phyloP scores from a whole-genome alignment of 2,888 invertebrate genomes.

The Aromia moschata region DNA sequence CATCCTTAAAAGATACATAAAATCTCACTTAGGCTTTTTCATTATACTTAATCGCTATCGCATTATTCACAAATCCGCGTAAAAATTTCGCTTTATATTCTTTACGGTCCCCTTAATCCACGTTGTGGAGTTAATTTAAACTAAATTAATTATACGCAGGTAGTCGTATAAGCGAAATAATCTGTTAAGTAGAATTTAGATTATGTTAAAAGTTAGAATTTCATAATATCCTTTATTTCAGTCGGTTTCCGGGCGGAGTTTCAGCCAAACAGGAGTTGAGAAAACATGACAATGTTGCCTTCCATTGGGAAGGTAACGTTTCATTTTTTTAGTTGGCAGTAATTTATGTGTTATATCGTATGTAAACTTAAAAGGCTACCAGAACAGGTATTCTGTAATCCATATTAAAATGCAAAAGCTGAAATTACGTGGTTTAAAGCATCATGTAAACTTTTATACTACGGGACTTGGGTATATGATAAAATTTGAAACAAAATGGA shows the following conservation, averaged over 20 bases:
- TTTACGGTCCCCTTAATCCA: constrained; percentile 39
- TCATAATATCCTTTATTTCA: constrained; percentile 35
- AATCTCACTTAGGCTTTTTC: constrained; percentile 13
- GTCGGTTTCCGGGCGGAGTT: constrained; percentile 11
- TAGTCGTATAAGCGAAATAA: constrained; percentile 46
- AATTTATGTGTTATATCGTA: no score
- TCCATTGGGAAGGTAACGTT: no score
- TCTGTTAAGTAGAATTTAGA: constrained; percentile 46
- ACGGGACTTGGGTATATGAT: no score
- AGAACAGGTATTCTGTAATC: no score
- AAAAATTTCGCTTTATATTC: constrained; percentile 25
- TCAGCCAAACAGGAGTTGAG: constrained; percentile 14
- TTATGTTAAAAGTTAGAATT: constrained; percentile 43
- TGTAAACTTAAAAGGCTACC: no score
- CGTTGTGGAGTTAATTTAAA: constrained; percentile 48
- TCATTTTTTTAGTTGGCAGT: no score
- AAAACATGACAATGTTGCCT: constrained; percentile 7
- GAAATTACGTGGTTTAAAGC: no score
- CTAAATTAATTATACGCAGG: constrained; percentile 47
- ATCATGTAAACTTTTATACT: no score
- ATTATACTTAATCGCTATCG: constrained; percentile 19
- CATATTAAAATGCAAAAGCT: no score
- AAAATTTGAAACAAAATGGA: no score
- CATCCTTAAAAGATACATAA: constrained; percentile 7
- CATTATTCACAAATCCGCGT: constrained; percentile 30